Evolutionary conservation across 2,113 vertebrate genomes (phyloP), one percentile per base, ranked within the genome.

Genomic region (Equus quagga): DNA sequence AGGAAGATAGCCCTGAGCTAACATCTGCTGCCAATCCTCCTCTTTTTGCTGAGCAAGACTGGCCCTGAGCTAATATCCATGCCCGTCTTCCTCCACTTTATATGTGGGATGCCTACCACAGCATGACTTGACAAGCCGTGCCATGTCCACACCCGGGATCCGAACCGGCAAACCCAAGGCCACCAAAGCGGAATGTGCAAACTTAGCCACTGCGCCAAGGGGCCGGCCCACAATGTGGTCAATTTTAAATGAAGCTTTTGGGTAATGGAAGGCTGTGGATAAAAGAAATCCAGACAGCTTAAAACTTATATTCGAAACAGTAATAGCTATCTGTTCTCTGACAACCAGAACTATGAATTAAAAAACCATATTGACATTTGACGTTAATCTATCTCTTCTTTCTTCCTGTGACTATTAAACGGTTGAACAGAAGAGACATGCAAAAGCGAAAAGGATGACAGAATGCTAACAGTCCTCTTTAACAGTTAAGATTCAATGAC

Each of bases 261-360:
- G 41, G 18, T 78, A 89, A 54, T 21, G 3, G 19, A 73, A 83
- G 36, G n/a, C 19, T 96, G 56, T 49, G 18, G 44, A 70, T 82
- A 81, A 64, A 76, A 90, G 28, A 88, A 80, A 96, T 51, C 31
- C 56, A 79, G 33, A 73, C 0, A 54, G 46, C 28, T 82, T 92
- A 92, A 96, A 89, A 67, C 54, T 90, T 88, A 14, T 36, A 89
- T 69, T 33, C 69, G 41, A 76, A 82, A 90, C 26, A 81, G 49
- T 41, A 73, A 86, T 89, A 72, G 78, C 84, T 69, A 36, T 80
- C 64, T 97, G 15, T 95, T 70, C n/a, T 81, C 65, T 88, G 13
- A 67, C 62, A 24, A 87, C 49, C 21, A 93, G 58, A 97, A 88
- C 70, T 69, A 60, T 5, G 10, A 82, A 75, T 46, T 85, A 46